phyloP scores from a whole-genome alignment of 2,113 vertebrate species.

The Bolborhynchus lineola region DNA sequence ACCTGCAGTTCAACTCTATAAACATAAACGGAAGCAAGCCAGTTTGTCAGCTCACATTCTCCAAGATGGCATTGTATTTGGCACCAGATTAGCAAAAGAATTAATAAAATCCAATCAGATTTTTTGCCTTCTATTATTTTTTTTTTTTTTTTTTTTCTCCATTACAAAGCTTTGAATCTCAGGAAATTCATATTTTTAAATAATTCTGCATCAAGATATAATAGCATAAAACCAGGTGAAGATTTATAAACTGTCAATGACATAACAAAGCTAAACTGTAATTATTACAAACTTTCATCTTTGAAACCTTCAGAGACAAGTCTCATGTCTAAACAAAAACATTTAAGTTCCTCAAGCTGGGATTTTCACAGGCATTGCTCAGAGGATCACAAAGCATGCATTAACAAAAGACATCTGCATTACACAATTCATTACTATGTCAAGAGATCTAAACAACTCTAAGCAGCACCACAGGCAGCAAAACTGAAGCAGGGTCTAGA shows the following conservation, averaged over 20 bases:
- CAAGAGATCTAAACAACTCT: background rate
- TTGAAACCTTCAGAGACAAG: background rate
- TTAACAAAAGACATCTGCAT: background rate
- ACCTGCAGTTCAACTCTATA: background rate
- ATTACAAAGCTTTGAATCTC: background rate
- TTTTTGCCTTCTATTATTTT: background rate
- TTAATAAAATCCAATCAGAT: background rate
- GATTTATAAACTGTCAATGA: background rate
- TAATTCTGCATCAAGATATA: background rate
- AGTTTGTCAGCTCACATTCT: background rate
- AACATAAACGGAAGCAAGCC: background rate
- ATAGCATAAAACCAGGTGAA: background rate
- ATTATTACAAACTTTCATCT: background rate
- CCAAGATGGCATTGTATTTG: background rate
- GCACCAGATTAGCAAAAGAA: background rate
- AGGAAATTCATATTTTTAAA: background rate
- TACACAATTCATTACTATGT: background rate
- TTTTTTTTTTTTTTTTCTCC: background rate
- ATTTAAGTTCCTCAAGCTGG: background rate
- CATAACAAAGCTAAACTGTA: background rate
- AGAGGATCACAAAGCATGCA: background rate
- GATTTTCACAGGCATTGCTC: background rate
- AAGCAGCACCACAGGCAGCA: background rate
- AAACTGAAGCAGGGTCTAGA: rapidly evolving
- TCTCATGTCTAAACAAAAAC: background rate